Evolutionary conservation across 2,888 invertebrate genomes (phyloP).

Genomic region (Drosophila differens): DNA sequence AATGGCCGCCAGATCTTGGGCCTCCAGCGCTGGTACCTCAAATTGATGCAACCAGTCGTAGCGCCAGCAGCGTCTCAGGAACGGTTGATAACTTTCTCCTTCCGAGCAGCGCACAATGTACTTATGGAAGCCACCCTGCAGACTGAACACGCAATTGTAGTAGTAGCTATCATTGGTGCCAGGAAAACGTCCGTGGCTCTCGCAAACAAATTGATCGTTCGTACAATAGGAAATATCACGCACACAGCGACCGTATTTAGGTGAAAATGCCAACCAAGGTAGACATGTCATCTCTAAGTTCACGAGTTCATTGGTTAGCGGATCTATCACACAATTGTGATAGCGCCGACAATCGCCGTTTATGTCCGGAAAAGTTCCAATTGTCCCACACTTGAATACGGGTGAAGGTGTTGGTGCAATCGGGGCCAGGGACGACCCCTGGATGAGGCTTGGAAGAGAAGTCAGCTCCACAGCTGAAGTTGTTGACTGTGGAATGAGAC

Average conservation of each 20-base stretch:
- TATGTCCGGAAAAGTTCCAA: slow-evolving; percentile 55
- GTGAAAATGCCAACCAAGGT: slow-evolving; percentile 54
- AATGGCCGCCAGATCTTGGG: slow-evolving; percentile 67
- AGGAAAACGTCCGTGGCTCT: slow-evolving; percentile 53
- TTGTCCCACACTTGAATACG: slow-evolving; percentile 50
- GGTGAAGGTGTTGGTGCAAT: slow-evolving; percentile 50
- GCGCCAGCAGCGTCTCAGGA: slow-evolving; percentile 69
- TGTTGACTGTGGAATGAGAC: not conserved
- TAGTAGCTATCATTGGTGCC: slow-evolving; percentile 68
- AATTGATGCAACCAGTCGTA: slow-evolving; percentile 60
- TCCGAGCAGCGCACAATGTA: slow-evolving; percentile 73
- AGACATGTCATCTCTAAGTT: slow-evolving; percentile 56
- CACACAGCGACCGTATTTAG: slow-evolving; percentile 61
- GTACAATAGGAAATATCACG: slow-evolving; percentile 69
- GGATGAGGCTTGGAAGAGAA: not conserved
- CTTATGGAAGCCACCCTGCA: slow-evolving; percentile 66
- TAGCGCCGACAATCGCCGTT: slow-evolving; percentile 66
- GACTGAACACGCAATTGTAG: slow-evolving; percentile 66
- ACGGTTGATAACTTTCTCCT: slow-evolving; percentile 64
- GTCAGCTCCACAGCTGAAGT: not conserved
- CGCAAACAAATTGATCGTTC: slow-evolving; percentile 56
- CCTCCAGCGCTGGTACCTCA: slow-evolving; percentile 47
- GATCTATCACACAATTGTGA: slow-evolving; percentile 59
- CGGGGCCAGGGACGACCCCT: slow-evolving; percentile 11
- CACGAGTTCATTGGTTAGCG: slow-evolving; percentile 30